phyloP scores from a whole-genome alignment of 2,797 vertebrate genomes.

The Leuciscus waleckii region DNA sequence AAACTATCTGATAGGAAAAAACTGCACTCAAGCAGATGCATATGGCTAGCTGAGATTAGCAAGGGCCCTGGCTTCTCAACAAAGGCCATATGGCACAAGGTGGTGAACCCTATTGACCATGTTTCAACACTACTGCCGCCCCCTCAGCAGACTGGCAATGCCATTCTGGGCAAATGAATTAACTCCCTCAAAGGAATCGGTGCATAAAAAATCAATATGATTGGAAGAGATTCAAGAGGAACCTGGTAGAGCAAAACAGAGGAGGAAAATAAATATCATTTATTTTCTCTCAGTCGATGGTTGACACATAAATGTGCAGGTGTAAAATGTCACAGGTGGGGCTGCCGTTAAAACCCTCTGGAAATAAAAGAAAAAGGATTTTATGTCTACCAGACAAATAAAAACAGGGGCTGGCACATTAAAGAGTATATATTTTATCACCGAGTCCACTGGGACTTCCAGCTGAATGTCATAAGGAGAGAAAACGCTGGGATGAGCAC shows the following conservation, averaged over 20 bases:
- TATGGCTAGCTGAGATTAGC: slow-evolving; percentile 77
- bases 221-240: slow-evolving; percentile 53
- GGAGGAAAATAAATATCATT: slow-evolving; percentile 55
- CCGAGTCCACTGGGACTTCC: slow-evolving; percentile 22
- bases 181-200: slow-evolving; percentile 61
- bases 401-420: slow-evolving; percentile 56
- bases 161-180: slow-evolving; percentile 64
- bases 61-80: slow-evolving; percentile 75
- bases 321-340: slow-evolving; percentile 54
- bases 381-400: slow-evolving; percentile 52
- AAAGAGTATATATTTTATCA: slow-evolving; percentile 52
- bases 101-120: slow-evolving; percentile 75
- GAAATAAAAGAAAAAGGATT: slow-evolving; percentile 53
- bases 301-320: slow-evolving; percentile 48
- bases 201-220: slow-evolving; percentile 61
- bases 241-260: slow-evolving; percentile 51
- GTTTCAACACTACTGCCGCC: slow-evolving; percentile 77
- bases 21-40: slow-evolving; percentile 76
- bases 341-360: slow-evolving; percentile 50
- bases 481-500: slow-evolving; percentile 33
- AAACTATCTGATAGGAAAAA: slow-evolving; percentile 69
- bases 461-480: slow-evolving; percentile 44
- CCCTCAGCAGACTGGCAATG: slow-evolving; percentile 69
- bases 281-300: slow-evolving; percentile 45
- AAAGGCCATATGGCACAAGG: slow-evolving; percentile 81